Evolutionary conservation across 2,797 vertebrate genomes (phyloP).

Genomic region (Caiman crocodilus): DNA sequence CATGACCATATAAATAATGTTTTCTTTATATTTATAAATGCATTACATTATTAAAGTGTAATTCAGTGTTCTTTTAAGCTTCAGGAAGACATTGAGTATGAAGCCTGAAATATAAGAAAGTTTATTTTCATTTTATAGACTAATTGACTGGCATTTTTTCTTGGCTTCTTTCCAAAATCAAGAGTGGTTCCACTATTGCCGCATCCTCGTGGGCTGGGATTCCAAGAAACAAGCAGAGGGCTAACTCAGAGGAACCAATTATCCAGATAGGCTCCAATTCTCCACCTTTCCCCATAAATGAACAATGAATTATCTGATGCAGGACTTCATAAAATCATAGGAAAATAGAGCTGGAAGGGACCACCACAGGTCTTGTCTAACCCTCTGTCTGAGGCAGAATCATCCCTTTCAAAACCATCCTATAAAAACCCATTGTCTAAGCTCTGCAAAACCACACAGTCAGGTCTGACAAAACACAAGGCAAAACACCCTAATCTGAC

Average conservation of each 20-base stretch:
- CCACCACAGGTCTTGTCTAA: too few species aligned
- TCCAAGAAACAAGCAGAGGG: background rate
- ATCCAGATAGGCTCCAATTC: background rate
- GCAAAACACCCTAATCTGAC: too few species aligned
- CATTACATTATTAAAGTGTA: background rate
- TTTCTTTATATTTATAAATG: background rate
- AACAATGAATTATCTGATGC: background rate
- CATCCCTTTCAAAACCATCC: too few species aligned
- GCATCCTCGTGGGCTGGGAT: background rate
- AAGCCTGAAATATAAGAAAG: background rate
- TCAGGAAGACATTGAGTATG: background rate
- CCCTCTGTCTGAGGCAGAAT: too few species aligned
- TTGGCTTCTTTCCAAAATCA: background rate
- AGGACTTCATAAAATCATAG: background rate
- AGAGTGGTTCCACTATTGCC: background rate
- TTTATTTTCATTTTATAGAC: background rate
- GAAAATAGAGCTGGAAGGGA: too few species aligned
- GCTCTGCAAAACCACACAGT: too few species aligned
- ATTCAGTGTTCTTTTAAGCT: background rate
- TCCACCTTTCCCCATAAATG: background rate
- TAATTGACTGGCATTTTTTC: background rate
- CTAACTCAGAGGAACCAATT: background rate
- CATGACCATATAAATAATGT: background rate
- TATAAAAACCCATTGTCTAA: too few species aligned
- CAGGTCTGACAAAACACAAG: too few species aligned